Base-by-base conservation (phyloP, 1,140 invertebrate species). In the Luehdorfia chinensis region DNA sequence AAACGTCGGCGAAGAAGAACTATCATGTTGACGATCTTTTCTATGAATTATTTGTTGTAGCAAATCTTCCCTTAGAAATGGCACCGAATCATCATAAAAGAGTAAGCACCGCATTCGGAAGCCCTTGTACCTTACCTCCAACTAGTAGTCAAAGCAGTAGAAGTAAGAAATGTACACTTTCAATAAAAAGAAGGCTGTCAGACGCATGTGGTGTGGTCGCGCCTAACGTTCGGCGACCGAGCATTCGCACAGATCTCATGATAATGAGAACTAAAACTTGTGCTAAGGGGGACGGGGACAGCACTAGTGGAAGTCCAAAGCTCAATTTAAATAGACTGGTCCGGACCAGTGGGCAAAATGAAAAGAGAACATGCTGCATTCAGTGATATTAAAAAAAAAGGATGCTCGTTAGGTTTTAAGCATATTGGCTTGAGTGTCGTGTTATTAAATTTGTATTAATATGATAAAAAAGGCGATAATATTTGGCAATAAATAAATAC, bases 171-270 rank as follows among this genome's bases (percentile, higher is more conserved):
- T 92, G 92, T 57, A 92, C 91, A 1, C 79, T 95, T 30, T 94
- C 93, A 27, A 94, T 95, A 45, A 93, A 94, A 55, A 87, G 94
- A 36, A 89, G 93, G 13, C 85, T 95, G 56, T 95, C 93, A 53
- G 94, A 95, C 70, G 94, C 94, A 9, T 96, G 93, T 71, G 94
- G 94, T 4, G 93, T 95, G 2, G 93, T 96, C 2, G 93, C 94
- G 2, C 93, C 94, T 2, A 95, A 96, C 70, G 94, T 93, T 0
- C 84, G 94, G 23, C 87, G 94, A 30, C 94, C 95, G 3, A 95
- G 93, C 74, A 94, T 96, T 47, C 88, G 94, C 36, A 95, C 94
- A 2, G 94, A 96, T 75, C 88, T 96, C 31, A 92, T 95, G 89
- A 93, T 95, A 45, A 94, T 95, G 90, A 91, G 94, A 69, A 93